phyloP scores from a whole-genome alignment of 2,888 invertebrate genomes.

The Pelosia muscerda region DNA sequence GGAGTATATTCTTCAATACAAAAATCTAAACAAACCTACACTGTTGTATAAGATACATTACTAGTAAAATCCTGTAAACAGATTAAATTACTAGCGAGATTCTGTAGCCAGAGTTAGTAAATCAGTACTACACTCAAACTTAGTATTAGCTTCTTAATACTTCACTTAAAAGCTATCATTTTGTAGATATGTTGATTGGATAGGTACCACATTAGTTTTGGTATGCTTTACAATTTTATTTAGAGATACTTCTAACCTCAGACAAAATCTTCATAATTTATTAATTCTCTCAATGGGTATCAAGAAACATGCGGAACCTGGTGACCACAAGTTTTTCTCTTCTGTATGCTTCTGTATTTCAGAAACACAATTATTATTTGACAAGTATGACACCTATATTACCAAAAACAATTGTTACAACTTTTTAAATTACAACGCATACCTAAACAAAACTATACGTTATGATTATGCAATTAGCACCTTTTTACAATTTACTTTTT shows the following conservation, averaged over 20 bases:
- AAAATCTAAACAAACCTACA: too few species aligned
- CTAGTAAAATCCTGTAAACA: neutral
- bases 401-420: too few species aligned
- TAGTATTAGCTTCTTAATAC: neutral
- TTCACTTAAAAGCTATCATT: neutral
- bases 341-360: too few species aligned
- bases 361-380: too few species aligned
- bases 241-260: neutral
- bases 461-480: neutral
- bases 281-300: neutral
- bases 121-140: neutral
- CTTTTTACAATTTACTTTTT: neutral
- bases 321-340: too few species aligned
- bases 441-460: neutral
- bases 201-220: neutral
- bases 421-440: too few species aligned
- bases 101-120: neutral
- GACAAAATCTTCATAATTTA: neutral
- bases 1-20: too few species aligned
- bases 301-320: too few species aligned
- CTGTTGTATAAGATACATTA: too few species aligned
- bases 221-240: neutral
- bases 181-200: neutral
- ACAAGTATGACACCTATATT: too few species aligned
- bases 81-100: neutral